Evolutionary conservation across 2,888 invertebrate species (phyloP), one percentile per base, ranked within the genome.

Genomic region (Leucophora obtusa): DNA sequence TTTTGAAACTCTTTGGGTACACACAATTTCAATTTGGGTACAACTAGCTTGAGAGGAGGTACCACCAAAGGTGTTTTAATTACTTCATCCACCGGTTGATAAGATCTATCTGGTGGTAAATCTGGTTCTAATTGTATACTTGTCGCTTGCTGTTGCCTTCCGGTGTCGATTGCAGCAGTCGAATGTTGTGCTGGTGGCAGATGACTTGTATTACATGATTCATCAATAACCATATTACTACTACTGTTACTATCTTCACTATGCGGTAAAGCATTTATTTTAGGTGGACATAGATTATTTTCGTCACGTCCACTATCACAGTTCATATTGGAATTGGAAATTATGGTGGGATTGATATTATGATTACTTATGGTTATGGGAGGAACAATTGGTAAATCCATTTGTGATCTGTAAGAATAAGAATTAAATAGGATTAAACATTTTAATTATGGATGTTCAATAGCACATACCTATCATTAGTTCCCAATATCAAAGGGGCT

Each of bases 21-120:
- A 88, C 94, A 93, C 24, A 94, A 91, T 83, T 94, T 94, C 70
- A 94, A 90, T 89, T 94, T 94, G 84, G 93, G 94, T 83, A 94
- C 93, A 89, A 89, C 86, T 33, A 90, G 83, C 66, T 78, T 83
- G 14, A 66, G n/a, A 11, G 72, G 50, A 5, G 68, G 54, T 7
- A 28, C 28, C 28, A 28, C 3, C 76, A 71, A 17, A 35, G 65
- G 10, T 15, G 56, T 17, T 3, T n/a, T 21, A 17, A 51, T 15
- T 3, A 15, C 7, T 18, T 66, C 60, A 59, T 47, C 17, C 0
- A 10, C 8, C 1, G 14, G 10, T 62, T 50, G 56, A 28, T 28
- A 28, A 28, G 28, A 1, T 17, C 68, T 58, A 66, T 80, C 78
- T 65, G 82, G 77, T 17, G 73, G 75, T 33, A 81, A n/a, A 17